These are phyloP conservation scores for Lanius collurio DNA, from an alignment of 2,113 vertebrate species.

Conservation along the genomic window DNA sequence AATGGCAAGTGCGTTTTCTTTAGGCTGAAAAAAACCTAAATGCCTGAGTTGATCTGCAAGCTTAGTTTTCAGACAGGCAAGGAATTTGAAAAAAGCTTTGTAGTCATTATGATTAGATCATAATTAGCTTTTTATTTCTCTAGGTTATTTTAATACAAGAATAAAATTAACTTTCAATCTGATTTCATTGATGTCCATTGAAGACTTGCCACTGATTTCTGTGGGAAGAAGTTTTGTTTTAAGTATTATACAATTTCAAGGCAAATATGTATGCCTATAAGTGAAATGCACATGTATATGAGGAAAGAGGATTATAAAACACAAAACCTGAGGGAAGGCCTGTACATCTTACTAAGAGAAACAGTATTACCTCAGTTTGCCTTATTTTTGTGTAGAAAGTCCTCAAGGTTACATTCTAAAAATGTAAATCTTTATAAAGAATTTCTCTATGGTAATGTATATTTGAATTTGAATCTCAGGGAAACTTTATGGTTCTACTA, in stretches of 20 bases:
- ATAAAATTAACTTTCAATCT: neutral
- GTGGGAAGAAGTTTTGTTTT: neutral
- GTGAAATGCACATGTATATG: neutral
- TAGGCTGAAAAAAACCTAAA: neutral
- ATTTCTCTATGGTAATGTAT: neutral
- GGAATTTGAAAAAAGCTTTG: neutral
- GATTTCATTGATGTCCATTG: neutral
- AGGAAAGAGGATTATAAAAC: neutral
- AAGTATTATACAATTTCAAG: neutral
- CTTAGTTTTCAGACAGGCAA: neutral
- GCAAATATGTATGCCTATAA: neutral
- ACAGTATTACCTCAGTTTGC: neutral
- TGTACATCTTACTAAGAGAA: neutral
- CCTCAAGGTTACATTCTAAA: neutral
- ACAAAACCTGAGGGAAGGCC: neutral
- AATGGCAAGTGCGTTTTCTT: neutral
- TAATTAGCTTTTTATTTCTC: neutral
- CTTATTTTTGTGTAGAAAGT: neutral
- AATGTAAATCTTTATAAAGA: neutral
- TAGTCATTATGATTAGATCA: neutral
- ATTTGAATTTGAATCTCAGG: neutral
- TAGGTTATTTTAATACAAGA: neutral
- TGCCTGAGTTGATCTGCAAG: neutral
- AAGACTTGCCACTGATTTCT: neutral
- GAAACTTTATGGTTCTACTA: neutral